These are phyloP conservation scores for Nylanderia fulva DNA, from an alignment of 1,140 invertebrate genomes.

Conservation along the genomic window DNA sequence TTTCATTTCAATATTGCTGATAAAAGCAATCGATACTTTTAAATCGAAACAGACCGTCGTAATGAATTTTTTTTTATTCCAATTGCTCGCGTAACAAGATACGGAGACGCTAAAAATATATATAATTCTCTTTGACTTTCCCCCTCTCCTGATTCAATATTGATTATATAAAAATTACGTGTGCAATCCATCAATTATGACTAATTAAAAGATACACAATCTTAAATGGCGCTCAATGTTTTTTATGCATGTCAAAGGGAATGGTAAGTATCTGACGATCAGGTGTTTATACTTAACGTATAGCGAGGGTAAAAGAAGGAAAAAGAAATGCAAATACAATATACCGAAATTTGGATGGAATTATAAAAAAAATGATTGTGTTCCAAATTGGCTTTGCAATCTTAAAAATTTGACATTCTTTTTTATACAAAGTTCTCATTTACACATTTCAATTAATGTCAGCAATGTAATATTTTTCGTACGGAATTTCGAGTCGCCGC, in stretches of 20 bases:
- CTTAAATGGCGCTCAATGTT: slow-evolving; percentile 58
- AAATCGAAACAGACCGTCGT: background rate
- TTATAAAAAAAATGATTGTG: slow-evolving; percentile 9
- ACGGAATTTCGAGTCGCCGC: background rate
- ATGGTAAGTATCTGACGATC: slow-evolving; percentile 74
- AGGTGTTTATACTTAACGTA: slow-evolving; percentile 20
- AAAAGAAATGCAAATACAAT: background rate
- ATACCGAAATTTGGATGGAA: slow-evolving; percentile 4
- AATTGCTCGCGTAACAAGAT: background rate
- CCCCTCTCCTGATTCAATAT: background rate
- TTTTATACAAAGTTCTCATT: background rate
- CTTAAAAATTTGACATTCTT: background rate
- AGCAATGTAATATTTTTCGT: background rate
- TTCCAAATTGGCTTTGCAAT: background rate
- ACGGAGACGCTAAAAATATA: background rate
- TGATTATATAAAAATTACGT: slow-evolving; percentile 24
- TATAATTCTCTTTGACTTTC: background rate
- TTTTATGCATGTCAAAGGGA: slow-evolving; percentile 77
- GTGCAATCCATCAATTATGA: slow-evolving; percentile 39
- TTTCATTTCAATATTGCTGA: slow-evolving; percentile 7
- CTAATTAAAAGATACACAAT: slow-evolving; percentile 51
- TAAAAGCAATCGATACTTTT: slow-evolving; percentile 13
- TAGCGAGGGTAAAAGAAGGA: background rate
- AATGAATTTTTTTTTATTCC: slow-evolving; percentile 17
- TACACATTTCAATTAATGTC: background rate